Percentiles rank a stretch among this genome's conserved stretches.
Evolutionary conservation across 1,140 invertebrate genomes (phyloP).

Genomic region (Tyrophagus putrescentiae): DNA sequence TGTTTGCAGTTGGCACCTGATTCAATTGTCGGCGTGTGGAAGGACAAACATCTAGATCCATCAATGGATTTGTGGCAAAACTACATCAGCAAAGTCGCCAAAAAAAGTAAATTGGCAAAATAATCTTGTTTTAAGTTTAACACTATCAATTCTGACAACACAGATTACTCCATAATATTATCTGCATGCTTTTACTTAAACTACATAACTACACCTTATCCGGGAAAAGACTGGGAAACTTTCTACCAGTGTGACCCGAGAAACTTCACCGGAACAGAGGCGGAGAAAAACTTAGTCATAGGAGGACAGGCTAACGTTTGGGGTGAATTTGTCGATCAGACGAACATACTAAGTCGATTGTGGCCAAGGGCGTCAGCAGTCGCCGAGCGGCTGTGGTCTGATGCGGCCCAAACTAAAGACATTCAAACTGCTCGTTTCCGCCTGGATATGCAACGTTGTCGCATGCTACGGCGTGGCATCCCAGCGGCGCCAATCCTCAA

Average conservation of each 20-base stretch:
- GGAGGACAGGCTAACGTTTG: slow-evolving; percentile 35
- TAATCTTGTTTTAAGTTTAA: too few relatives aligned
- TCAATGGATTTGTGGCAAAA: slow-evolving; percentile 26
- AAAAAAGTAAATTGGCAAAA: slow-evolving; percentile 27
- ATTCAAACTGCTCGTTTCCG: slow-evolving; percentile 24
- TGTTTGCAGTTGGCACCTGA: slow-evolving; percentile 30
- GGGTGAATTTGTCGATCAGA: slow-evolving; percentile 34
- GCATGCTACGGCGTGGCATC: slow-evolving; percentile 29
- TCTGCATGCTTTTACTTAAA: slow-evolving; percentile 34
- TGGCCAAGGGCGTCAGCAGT: slow-evolving; percentile 56
- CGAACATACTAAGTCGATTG: slow-evolving; percentile 26
- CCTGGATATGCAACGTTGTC: slow-evolving; percentile 29
- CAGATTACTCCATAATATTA: slow-evolving; percentile 26
- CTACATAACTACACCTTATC: slow-evolving; percentile 34
- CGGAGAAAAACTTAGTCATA: slow-evolving; percentile 20
- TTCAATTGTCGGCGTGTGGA: slow-evolving; percentile 39
- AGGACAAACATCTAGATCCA: slow-evolving; percentile 28
- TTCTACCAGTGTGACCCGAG: slow-evolving; percentile 38
- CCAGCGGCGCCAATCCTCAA: slow-evolving; percentile 32
- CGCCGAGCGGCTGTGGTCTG: slow-evolving; percentile 67
- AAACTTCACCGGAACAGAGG: slow-evolving; percentile 28
- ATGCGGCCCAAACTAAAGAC: slow-evolving; percentile 31
- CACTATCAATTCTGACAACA: not conserved
- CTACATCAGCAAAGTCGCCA: slow-evolving; percentile 25
- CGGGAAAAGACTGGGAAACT: slow-evolving; percentile 35